phyloP scores from a whole-genome alignment of 2,113 vertebrate genomes.

The Pandion haliaetus region DNA sequence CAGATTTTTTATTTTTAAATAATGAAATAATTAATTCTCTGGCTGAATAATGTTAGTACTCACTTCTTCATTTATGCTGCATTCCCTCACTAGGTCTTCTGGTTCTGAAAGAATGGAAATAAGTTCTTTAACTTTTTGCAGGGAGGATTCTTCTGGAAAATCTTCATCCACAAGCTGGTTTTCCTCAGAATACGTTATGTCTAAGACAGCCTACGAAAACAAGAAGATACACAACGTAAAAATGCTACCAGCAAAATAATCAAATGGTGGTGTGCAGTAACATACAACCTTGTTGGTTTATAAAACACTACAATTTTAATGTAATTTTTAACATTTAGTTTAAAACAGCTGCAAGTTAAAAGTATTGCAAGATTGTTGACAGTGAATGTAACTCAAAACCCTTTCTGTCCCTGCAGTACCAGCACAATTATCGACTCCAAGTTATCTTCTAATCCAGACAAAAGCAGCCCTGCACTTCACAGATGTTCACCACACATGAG shows the following conservation, averaged over 20 bases:
- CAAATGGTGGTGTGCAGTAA: background rate
- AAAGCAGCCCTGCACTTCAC: too few relatives aligned
- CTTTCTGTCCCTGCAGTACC: background rate
- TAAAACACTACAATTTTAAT: background rate
- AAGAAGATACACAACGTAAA: background rate
- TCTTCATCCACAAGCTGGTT: slow-evolving; percentile 94
- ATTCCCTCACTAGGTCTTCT: slow-evolving; percentile 81
- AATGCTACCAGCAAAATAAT: background rate
- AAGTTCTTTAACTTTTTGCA: slow-evolving; percentile 89
- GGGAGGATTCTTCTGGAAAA: slow-evolving; percentile 88
- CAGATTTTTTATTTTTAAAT: background rate
- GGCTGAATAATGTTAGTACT: background rate
- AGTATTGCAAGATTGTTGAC: fast-evolving
- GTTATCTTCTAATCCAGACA: background rate
- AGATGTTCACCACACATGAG: fast-evolving
- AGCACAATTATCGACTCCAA: fast-evolving
- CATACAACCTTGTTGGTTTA: background rate
- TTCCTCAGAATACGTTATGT: slow-evolving; percentile 96
- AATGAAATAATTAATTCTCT: background rate
- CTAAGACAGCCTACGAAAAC: slow-evolving; percentile 83
- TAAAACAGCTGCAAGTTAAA: background rate
- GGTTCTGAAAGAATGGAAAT: slow-evolving; percentile 89
- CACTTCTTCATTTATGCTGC: slow-evolving; percentile 59
- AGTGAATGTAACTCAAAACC: fast-evolving
- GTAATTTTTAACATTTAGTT: background rate